A percentile compares a stretch with the other conserved stretches of the same genome.
Evolutionary conservation across 2,797 vertebrate species (phyloP).

Genomic region (Acanthis flammea): DNA sequence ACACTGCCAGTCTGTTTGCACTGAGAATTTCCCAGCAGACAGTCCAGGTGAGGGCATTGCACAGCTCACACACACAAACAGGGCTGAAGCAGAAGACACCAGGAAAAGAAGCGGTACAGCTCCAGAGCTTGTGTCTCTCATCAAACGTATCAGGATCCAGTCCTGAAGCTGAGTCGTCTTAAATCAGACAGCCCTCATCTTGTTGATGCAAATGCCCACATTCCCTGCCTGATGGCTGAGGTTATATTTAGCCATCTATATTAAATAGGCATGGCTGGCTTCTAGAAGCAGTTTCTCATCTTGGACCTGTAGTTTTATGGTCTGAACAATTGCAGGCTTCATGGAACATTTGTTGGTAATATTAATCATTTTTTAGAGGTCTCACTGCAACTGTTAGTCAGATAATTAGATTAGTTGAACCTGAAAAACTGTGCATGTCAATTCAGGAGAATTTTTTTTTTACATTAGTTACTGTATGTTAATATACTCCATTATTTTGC

Average conservation of each 20-base stretch:
- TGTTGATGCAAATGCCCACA: slow-evolving; percentile 59
- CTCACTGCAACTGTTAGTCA: slow-evolving; percentile 57
- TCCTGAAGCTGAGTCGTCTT: slow-evolving; percentile 32
- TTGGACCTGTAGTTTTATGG: slow-evolving; percentile 57
- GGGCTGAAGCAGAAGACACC: neutral
- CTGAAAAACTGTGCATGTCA: slow-evolving; percentile 54
- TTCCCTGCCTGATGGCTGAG: slow-evolving; percentile 66
- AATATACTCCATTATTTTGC: slow-evolving; percentile 65
- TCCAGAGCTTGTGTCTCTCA: neutral
- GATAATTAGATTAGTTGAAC: slow-evolving; percentile 60
- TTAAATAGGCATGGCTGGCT: slow-evolving; percentile 58
- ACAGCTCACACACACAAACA: neutral
- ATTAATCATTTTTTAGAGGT: slow-evolving; percentile 62
- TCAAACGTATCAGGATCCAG: slow-evolving; percentile 19
- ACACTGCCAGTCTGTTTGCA: neutral
- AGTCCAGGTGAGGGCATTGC: slow-evolving; percentile 21
- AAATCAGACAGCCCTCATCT: slow-evolving; percentile 54
- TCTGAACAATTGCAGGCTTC: slow-evolving; percentile 55
- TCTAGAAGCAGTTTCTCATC: slow-evolving; percentile 56
- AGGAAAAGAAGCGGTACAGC: neutral
- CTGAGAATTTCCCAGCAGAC: neutral
- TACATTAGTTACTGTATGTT: slow-evolving; percentile 50
- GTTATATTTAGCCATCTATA: slow-evolving; percentile 61
- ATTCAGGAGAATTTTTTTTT: slow-evolving; percentile 57
- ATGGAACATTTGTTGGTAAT: slow-evolving; percentile 55